Evolutionary conservation across 2,888 invertebrate species (phyloP).

Genomic region (Nemoura dubitans): DNA sequence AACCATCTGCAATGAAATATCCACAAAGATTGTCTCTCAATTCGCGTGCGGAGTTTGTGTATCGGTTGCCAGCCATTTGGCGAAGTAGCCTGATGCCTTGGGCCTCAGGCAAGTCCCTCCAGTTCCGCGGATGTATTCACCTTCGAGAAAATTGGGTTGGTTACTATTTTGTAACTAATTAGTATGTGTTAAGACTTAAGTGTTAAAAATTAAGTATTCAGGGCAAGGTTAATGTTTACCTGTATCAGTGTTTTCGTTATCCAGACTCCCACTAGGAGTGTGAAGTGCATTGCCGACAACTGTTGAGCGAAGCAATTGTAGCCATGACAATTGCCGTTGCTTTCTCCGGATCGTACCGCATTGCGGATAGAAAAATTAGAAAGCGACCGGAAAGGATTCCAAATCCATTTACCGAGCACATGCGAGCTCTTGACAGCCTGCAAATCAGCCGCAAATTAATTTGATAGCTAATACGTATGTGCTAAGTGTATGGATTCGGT

Average conservation of each 20-base stretch:
- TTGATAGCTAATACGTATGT: background rate
- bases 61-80: slow-evolving; percentile 29
- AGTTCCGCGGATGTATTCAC: background rate
- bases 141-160: background rate
- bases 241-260: slow-evolving; percentile 21
- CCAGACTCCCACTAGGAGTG: slow-evolving; percentile 22
- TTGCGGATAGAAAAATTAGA: slow-evolving; percentile 27
- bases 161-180: no score
- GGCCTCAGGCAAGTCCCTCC: background rate
- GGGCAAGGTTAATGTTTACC: background rate
- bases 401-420: slow-evolving; percentile 41
- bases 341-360: slow-evolving; percentile 39
- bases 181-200: no score
- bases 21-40: background rate
- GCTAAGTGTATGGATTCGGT: background rate
- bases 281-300: slow-evolving; percentile 21
- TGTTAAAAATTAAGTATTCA: no score
- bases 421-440: background rate
- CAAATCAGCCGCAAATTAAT: no score
- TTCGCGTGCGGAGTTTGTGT: slow-evolving; percentile 13
- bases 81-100: background rate
- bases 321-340: slow-evolving; percentile 10
- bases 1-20: background rate
- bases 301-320: slow-evolving; percentile 22
- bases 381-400: slow-evolving; percentile 27